Evolutionary conservation across 2,797 vertebrate genomes (phyloP), one percentile per base, ranked within the genome.

Genomic region (Macropodus opercularis): DNA sequence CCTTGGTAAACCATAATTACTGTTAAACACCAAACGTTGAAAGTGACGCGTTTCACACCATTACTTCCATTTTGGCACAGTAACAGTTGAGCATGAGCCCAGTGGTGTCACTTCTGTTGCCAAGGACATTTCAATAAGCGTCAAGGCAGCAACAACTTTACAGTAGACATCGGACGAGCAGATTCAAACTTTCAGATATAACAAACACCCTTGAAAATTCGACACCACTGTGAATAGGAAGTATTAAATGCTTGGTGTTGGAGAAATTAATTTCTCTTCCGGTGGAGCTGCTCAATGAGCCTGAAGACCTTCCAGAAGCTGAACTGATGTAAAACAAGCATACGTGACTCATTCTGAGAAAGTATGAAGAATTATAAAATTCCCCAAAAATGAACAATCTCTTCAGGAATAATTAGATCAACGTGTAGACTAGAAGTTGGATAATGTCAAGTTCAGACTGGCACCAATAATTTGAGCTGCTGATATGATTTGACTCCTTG

Each of bases 11-110:
- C 17, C 23, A 67, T 51, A 71, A 39, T 46, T 36, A 36, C n/a
- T n/a, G n/a, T n/a, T n/a, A n/a, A n/a, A n/a, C n/a, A 59, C 68
- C 23, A 32, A 71, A 76, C 68, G 58, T 62, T 22, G 19, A 66
- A 71, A 69, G 82, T 69, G 84, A 43, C 68, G 51, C 70, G 49
- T 81, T 80, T 85, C 78, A 80, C 79, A 66, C 75, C 49, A n/a
- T 36, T 0, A 23, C 60, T 81, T 73, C 76, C 69, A 51, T 46
- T 73, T 51, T 67, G 61, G 69, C 79, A 72, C 68, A 39, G 8
- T 69, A 7, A 24, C 32, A 57, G 54, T 77, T 57, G 50, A 52
- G 40, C 24, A 6, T 66, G 56, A 75, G n/a, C 43, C 35, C 23
- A 40, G 36, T 56, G 26, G 2, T 31, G 43, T 72, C 41, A 46